phyloP scores from a whole-genome alignment of 2,113 vertebrate species.

The Amphilophus citrinellus region DNA sequence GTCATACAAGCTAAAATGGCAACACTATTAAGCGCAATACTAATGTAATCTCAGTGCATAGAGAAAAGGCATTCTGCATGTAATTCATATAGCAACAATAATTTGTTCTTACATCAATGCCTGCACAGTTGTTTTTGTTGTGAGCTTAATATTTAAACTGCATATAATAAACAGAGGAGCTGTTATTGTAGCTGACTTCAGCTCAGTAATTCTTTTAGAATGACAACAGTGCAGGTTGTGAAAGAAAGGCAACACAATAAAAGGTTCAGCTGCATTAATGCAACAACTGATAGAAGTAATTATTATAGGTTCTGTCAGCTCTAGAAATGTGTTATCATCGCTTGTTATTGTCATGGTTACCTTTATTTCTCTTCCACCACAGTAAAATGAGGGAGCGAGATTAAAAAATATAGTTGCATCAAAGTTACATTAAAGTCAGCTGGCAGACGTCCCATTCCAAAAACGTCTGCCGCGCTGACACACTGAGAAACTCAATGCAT shows the following conservation, averaged over 20 bases:
- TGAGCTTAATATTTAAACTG: background rate
- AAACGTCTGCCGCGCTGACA: background rate
- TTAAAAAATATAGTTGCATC: background rate
- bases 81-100: background rate
- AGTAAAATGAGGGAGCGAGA: background rate
- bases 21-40: too few relatives aligned
- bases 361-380: background rate
- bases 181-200: background rate
- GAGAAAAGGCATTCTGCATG: background rate
- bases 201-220: background rate
- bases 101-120: background rate
- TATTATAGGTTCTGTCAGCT: background rate
- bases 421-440: background rate
- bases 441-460: background rate
- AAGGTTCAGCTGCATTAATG: background rate
- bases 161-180: background rate
- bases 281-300: background rate
- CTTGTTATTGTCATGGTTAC: background rate
- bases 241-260: background rate
- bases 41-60: too few relatives aligned
- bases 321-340: background rate
- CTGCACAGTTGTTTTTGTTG: background rate
- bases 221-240: background rate
- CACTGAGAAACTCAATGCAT: background rate
- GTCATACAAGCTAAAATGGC: too few relatives aligned